Evolutionary conservation across 2,797 vertebrate species (phyloP).

Genomic region (Phyllotis vaccarum): DNA sequence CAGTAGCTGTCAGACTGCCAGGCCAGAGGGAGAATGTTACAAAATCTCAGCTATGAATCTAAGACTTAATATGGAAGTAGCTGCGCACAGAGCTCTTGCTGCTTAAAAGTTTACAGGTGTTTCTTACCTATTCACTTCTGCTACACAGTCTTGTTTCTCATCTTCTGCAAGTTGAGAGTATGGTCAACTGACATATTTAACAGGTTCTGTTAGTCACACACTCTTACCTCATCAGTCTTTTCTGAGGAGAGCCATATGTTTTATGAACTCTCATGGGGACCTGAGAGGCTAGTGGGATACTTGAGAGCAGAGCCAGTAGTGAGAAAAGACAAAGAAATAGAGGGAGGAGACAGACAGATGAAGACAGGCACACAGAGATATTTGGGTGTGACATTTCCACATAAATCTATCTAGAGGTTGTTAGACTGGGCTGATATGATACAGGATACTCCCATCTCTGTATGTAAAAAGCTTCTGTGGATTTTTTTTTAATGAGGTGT

Average conservation of each 20-base stretch:
- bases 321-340: background rate
- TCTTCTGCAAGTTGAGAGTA: background rate
- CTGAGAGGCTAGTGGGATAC: accelerated
- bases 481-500: background rate
- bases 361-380: background rate
- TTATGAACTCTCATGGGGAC: background rate
- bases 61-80: background rate
- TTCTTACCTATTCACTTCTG: background rate
- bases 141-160: background rate
- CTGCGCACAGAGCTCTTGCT: background rate
- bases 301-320: background rate
- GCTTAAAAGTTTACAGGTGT: background rate
- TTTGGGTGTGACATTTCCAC: background rate
- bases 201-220: background rate
- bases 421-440: background rate
- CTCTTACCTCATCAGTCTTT: accelerated
- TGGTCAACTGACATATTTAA: background rate
- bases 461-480: background rate
- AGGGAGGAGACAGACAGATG: too few relatives aligned
- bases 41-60: background rate
- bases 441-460: accelerated
- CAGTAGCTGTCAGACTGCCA: background rate
- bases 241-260: background rate
- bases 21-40: background rate
- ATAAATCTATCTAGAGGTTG: background rate